Evolutionary conservation across 2,113 vertebrate genomes (phyloP).

Genomic region (Microcebus jonahi): DNA sequence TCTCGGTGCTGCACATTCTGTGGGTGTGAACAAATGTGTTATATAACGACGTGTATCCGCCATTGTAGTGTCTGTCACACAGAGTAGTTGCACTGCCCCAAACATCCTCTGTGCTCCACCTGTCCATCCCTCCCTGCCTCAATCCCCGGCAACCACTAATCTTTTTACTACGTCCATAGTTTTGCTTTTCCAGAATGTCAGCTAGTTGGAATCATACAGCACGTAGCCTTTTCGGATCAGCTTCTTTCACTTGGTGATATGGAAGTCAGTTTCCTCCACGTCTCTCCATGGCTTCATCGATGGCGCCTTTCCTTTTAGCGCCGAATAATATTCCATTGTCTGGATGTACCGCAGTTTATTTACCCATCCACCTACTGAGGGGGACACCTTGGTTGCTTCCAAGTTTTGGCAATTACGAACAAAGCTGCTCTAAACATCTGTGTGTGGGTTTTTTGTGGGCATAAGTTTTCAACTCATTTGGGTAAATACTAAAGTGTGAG

Average conservation of each 20-base stretch:
- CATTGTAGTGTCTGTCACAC: not conserved
- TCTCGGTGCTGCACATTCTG: too few species aligned
- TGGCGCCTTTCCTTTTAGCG: not conserved
- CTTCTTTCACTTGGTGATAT: not conserved
- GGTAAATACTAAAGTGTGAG: not conserved
- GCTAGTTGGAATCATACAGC: not conserved
- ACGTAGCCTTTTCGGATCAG: not conserved
- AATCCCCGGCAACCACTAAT: not conserved
- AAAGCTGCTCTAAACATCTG: not conserved
- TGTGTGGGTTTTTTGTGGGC: not conserved
- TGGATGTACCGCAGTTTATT: not conserved
- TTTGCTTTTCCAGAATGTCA: not conserved
- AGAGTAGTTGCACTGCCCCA: not conserved
- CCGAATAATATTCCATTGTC: not conserved
- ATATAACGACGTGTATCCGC: not conserved
- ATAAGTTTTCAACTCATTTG: not conserved
- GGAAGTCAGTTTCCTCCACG: not conserved
- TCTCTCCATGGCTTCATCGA: not conserved
- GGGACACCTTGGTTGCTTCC: not conserved
- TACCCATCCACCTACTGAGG: not conserved
- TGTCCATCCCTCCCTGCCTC: not conserved
- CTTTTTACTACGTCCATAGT: not conserved
- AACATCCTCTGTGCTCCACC: not conserved
- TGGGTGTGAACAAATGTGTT: not conserved
- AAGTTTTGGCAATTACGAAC: not conserved